Base-by-base conservation (phyloP, 2,797 vertebrate species). In the Amblyopsis hoosieri region DNA sequence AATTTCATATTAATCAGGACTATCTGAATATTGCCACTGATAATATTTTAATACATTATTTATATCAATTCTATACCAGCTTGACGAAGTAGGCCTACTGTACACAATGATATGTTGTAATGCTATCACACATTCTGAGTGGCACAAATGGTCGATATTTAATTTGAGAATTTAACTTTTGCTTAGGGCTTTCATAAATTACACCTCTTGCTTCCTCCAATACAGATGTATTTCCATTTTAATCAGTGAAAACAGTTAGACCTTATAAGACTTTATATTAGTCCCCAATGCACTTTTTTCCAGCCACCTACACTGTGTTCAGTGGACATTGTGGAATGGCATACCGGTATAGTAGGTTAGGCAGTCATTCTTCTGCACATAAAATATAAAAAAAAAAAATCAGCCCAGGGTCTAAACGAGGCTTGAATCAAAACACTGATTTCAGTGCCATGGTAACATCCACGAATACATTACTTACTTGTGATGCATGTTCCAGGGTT, bases 341-440 rank as follows among this genome's bases (percentile, higher is more conserved):
- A 60, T 54, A 57, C 3, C 23, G 3, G 23, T 29, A 29, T 29
- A 29, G 23, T 42, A 42, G 2, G 46, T 69, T 67, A 58, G 65
- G 63, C 54, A 65, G 54, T 0, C 50, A 68, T 73, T 74, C 58
- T 69, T 78, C 62, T 54, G 29, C 66, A 69, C 56, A 61, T 58
- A 33, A 71, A 67, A 57, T 58, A 54, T 10, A 6, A 57, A 60
- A 23, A 23, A 3, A 23, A 23, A 23, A 73, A 69, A 48, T 48
- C 4, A 50, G 49, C 54, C 50, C 46, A 66, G 61, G 69, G 54
- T 56, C 23, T 62, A 53, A 4, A 37, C 13, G 50, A 45, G 47
- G 50, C 60, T 31, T 69, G 64, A 70, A 73, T 75, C 58, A 71
- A 45, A 19, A 19, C 37, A 17, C 11, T 8, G 15, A 57, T 17